A percentile compares a stretch with the other conserved stretches of the same genome.
Conservation (phyloP, 2,888 invertebrate species). For the Sinelater perroti region DNA sequence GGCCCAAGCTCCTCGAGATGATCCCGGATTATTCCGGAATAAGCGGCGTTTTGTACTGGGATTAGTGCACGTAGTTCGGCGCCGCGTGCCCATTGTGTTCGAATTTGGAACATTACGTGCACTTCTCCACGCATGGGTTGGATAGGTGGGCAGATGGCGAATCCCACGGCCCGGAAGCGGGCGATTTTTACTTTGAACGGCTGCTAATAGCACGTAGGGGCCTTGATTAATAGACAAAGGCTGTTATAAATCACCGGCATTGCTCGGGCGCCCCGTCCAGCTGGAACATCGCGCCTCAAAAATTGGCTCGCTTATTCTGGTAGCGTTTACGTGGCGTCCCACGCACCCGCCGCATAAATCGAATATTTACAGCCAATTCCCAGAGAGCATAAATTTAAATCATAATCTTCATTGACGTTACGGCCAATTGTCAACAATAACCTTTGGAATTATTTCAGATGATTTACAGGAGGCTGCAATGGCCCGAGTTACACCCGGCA, state of each 20-base stretch:
- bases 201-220: conserved; percentile 11
- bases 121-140: conserved; percentile 7
- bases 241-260: conserved; percentile 23
- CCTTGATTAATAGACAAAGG: conserved; percentile 32
- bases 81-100: conserved; percentile 15
- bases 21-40: no score
- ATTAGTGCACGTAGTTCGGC: background rate
- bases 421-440: conserved; percentile 17
- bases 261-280: background rate
- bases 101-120: conserved; percentile 12
- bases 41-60: background rate
- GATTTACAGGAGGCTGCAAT: conserved; percentile 17
- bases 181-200: conserved; percentile 17
- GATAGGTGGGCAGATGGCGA: conserved; percentile 21
- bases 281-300: background rate
- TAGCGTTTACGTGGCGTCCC: conserved; percentile 1
- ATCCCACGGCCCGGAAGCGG: conserved; percentile 20
- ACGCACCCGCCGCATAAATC: no score
- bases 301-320: conserved; percentile 6
- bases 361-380: conserved; percentile 3
- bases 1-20: no score
- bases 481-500: background rate
- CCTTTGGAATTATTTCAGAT: conserved; percentile 6
- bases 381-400: conserved; percentile 22
- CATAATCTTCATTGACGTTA: conserved; percentile 8